Conservation (phyloP, 1,140 invertebrate species). For the Coenobita brevimanus region DNA sequence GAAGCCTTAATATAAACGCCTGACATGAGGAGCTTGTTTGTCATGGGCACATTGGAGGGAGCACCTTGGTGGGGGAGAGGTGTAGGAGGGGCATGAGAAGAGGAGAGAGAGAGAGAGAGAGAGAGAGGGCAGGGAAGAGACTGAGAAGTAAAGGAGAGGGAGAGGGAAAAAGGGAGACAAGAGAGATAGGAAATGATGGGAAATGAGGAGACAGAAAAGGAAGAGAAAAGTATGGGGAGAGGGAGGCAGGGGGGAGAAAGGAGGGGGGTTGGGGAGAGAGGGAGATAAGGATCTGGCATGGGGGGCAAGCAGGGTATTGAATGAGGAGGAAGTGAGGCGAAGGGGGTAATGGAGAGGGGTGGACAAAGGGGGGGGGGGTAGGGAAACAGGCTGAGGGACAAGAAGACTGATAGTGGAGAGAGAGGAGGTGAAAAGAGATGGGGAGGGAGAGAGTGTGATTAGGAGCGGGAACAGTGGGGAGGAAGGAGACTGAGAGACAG, state of each 20-base stretch:
- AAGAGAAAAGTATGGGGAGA: neutral
- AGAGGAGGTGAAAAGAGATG: neutral
- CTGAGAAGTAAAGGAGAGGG: too few species aligned
- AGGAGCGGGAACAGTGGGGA: neutral
- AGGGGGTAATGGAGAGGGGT: neutral
- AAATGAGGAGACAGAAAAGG: too few species aligned
- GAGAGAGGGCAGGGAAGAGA: too few species aligned
- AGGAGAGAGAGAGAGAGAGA: too few species aligned
- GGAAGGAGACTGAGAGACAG: neutral
- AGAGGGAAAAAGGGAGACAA: too few species aligned
- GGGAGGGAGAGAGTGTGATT: neutral
- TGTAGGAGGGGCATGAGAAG: too few species aligned
- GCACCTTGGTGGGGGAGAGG: too few species aligned
- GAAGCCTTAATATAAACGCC: too few species aligned
- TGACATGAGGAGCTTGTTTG: too few species aligned
- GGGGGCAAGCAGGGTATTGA: neutral
- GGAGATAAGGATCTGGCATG: neutral
- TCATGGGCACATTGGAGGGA: too few species aligned
- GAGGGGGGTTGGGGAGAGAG: neutral
- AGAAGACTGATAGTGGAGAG: neutral
- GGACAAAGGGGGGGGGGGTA: neutral
- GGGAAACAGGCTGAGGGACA: neutral
- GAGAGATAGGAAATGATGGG: too few species aligned
- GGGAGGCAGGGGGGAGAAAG: neutral
- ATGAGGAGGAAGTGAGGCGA: too few species aligned